phyloP scores from a whole-genome alignment of 2,797 vertebrate species.

The Crenichthys baileyi region DNA sequence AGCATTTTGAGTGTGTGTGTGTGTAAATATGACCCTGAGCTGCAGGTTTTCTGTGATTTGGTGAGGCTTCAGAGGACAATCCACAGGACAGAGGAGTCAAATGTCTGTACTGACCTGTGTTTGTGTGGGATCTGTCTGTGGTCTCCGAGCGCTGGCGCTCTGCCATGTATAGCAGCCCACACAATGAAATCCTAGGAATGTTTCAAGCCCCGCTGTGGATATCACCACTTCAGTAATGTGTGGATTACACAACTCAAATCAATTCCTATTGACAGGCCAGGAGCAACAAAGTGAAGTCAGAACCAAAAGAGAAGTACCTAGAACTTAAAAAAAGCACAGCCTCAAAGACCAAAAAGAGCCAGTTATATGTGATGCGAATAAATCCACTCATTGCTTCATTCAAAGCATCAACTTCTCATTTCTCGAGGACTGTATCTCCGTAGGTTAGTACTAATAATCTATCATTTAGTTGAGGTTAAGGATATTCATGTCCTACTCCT shows the following conservation, averaged over 20 bases:
- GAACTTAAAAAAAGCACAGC: neutral
- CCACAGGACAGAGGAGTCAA: conserved; percentile 53
- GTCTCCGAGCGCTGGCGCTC: conserved; percentile 43
- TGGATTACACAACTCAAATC: conserved; percentile 57
- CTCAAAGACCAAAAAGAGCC: neutral
- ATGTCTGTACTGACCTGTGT: conserved; percentile 54
- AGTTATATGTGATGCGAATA: neutral
- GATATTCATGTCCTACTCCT: neutral
- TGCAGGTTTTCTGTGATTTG: conserved; percentile 29
- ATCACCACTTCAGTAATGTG: conserved; percentile 62
- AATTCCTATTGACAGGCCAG: conserved; percentile 49
- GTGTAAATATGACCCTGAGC: conserved; percentile 23
- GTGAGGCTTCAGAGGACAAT: conserved; percentile 40
- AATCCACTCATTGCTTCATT: neutral
- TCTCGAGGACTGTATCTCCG: neutral
- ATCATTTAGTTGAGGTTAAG: neutral
- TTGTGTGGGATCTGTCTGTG: conserved; percentile 56
- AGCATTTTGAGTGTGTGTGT: neutral
- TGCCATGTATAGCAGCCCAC: conserved; percentile 59
- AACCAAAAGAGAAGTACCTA: conserved; percentile 27
- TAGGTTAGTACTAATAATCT: neutral
- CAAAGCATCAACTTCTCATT: neutral
- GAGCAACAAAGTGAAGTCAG: conserved; percentile 39
- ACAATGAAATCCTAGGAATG: conserved; percentile 59
- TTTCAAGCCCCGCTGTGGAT: conserved; percentile 48